These are phyloP conservation scores for Ferrisia virgata DNA, from an alignment of 2,888 invertebrate genomes.

Conservation along the genomic window DNA sequence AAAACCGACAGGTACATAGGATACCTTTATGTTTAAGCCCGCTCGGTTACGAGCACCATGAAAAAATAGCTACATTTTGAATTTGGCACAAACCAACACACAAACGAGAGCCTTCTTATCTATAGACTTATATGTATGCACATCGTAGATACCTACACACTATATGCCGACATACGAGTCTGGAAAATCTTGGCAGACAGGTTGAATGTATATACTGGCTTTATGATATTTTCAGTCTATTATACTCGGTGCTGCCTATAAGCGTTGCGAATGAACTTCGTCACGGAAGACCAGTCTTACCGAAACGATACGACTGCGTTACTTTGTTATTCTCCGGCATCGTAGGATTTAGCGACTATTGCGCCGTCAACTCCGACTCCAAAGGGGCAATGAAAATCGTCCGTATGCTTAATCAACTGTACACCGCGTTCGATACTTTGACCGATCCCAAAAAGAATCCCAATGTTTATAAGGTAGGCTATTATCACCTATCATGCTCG, in stretches of 20 bases:
- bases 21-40: neutral
- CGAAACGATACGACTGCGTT: conserved; percentile 82
- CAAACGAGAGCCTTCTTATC: neutral
- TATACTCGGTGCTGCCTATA: conserved; percentile 90
- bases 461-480: conserved; percentile 84
- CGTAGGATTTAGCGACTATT: conserved; percentile 87
- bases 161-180: no score
- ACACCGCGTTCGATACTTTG: conserved; percentile 89
- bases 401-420: conserved; percentile 85
- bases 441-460: conserved; percentile 90
- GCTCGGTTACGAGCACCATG: neutral
- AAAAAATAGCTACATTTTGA: neutral
- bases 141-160: no score
- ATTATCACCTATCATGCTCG: neutral
- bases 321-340: conserved; percentile 92
- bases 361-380: conserved; percentile 84
- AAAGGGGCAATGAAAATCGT: conserved; percentile 95
- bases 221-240: conserved; percentile 62
- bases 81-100: neutral
- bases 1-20: conserved; percentile 80
- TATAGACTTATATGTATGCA: neutral
- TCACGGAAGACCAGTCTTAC: conserved; percentile 86
- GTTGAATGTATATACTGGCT: neutral
- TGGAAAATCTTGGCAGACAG: no score
- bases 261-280: conserved; percentile 92